Base-by-base conservation (phyloP, 2,888 invertebrate species). In the Leptinotarsa peninsularis region DNA sequence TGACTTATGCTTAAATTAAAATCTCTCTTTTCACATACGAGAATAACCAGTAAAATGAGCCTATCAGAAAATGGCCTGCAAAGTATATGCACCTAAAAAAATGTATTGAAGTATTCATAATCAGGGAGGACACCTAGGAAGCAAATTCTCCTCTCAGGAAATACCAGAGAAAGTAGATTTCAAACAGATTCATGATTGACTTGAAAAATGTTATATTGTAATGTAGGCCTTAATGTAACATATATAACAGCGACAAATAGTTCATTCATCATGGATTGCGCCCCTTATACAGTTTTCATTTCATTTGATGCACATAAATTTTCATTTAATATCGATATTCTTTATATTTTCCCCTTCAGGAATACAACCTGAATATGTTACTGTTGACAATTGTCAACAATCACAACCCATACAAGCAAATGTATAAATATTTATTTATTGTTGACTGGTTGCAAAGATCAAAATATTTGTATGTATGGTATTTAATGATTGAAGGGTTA, bases 41-140 rank as follows among this genome's bases (percentile, higher is more conserved):
- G 17, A 54, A 10, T 14, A 58, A 21, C n/a, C 18, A 18, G 14
- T 23, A 15, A 58, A 58, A 58, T 58, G n/a, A 54, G 54, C 18
- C 21, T 21, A 58, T 14, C 58, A 58, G 2, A 21, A 23, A 58
- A 58, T 58, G 23, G 21, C 58, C 58, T 58, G 58, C 23, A 4
- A 21, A 23, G 15, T 23, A 14, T 23, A 58, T 58, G 18, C 5
- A 58, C 21, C 17, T 49, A 33, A 72, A 76, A 77, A 78, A 76
- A 76, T 79, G 75, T 78, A 78, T 79, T 74, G 77, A 77, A 78
- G 68, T 74, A 76, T 50, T 60, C 43, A 49, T 63, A 18, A 14
- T 14, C 14, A 63, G 10, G 43, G 3, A 43, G 43, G 43, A 43
- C 2, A 43, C 43, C 43, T 1, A 43, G 43, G 10, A 10, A 43